These are phyloP conservation scores for Tipula confusa DNA, from an alignment of 2,888 invertebrate genomes.

Conservation along the genomic window DNA sequence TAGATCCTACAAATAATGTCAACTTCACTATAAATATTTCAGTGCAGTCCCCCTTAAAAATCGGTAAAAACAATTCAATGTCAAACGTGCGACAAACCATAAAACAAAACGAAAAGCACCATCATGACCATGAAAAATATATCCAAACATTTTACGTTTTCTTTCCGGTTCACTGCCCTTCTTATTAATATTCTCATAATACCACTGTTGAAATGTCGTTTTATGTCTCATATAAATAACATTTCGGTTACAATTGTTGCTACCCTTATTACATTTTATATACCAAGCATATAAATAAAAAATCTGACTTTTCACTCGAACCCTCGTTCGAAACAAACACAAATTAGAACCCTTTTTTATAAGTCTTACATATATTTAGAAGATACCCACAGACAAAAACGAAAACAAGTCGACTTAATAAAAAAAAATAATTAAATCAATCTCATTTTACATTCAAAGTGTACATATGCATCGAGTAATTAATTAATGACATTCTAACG, in stretches of 20 bases:
- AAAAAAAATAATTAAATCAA: background rate
- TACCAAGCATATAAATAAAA: background rate
- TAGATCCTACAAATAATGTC: no score
- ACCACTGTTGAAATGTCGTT: slow-evolving; percentile 8
- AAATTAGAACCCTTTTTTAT: background rate
- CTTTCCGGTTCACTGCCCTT: background rate
- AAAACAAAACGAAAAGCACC: background rate
- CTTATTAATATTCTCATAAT: slow-evolving; percentile 15
- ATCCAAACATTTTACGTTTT: background rate
- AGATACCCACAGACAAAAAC: background rate
- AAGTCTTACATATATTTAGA: background rate
- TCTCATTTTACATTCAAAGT: background rate
- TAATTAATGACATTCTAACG: background rate
- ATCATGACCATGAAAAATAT: background rate
- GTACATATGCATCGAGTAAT: background rate
- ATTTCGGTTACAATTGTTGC: slow-evolving; percentile 1
- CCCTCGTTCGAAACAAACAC: background rate
- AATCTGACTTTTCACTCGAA: background rate
- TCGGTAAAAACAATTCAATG: background rate
- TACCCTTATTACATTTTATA: background rate
- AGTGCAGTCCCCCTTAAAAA: background rate
- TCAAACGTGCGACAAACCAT: background rate
- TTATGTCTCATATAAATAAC: slow-evolving; percentile 8
- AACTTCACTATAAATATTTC: no score
- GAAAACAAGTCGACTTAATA: background rate